Conservation (phyloP, 2,797 vertebrate species). For the Cottoperca gobio region DNA sequence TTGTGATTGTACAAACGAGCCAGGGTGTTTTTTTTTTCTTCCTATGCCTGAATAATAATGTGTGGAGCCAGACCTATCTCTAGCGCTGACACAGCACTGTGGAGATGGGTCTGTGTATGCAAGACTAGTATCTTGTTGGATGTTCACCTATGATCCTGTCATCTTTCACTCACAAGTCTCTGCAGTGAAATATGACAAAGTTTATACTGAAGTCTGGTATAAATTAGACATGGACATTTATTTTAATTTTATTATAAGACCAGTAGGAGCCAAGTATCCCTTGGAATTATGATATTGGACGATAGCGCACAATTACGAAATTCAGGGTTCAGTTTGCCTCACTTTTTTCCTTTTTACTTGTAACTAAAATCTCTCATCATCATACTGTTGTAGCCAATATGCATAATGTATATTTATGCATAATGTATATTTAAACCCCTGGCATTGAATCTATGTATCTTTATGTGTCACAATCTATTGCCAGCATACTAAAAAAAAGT, state of each 20-base stretch:
- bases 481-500: background rate
- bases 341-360: background rate
- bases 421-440: background rate
- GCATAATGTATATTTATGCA: too few relatives aligned
- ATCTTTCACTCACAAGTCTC: background rate
- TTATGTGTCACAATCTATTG: too few relatives aligned
- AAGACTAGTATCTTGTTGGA: background rate
- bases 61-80: too few relatives aligned
- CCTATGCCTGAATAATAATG: too few relatives aligned
- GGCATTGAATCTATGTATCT: background rate
- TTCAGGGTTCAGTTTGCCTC: too few relatives aligned
- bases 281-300: background rate
- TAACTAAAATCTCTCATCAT: background rate
- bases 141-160: background rate
- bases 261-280: background rate
- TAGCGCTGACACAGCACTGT: too few relatives aligned
- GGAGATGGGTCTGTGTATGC: too few relatives aligned
- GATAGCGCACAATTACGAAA: background rate
- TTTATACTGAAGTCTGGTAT: background rate
- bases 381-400: background rate
- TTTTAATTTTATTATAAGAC: background rate
- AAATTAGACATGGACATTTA: background rate
- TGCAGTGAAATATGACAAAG: too few relatives aligned
- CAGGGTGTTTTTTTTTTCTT: too few relatives aligned
- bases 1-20: too few relatives aligned